Evolutionary conservation across 2,113 vertebrate species (phyloP).

Genomic region (Fulica atra): DNA sequence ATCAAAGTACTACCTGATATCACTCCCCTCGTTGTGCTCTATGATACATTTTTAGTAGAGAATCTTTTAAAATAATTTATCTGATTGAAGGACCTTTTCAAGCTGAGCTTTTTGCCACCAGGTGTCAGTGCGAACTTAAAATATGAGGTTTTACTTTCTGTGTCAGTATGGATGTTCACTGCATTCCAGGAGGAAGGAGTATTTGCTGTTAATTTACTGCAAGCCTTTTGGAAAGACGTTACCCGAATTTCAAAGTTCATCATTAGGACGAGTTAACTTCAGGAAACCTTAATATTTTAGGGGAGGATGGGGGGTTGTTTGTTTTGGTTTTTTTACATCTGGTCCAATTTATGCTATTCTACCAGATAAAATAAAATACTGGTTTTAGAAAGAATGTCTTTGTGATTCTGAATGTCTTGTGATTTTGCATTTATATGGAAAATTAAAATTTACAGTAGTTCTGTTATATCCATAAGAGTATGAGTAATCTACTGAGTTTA

Average conservation of each 20-base stretch:
- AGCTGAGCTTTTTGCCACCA: neutral
- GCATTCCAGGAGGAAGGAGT: neutral
- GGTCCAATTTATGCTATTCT: neutral
- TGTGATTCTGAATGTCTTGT: no score
- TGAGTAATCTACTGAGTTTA: neutral
- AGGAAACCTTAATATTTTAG: neutral
- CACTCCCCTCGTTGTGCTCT: neutral
- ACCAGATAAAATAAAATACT: neutral
- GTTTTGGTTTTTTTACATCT: neutral
- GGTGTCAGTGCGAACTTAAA: neutral
- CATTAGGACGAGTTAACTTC: neutral
- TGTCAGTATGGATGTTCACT: neutral
- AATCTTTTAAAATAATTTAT: neutral
- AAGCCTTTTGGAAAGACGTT: neutral
- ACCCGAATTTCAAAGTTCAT: neutral
- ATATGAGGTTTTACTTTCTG: neutral
- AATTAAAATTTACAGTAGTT: neutral
- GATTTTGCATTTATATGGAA: neutral
- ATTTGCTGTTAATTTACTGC: neutral
- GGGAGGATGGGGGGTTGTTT: no score
- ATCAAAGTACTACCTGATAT: neutral
- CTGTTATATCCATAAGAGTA: neutral
- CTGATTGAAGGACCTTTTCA: neutral
- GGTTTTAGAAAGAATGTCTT: neutral
- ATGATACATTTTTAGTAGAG: neutral